Base-by-base conservation (phyloP, 2,888 invertebrate species). In the Ametastegia equiseti region DNA sequence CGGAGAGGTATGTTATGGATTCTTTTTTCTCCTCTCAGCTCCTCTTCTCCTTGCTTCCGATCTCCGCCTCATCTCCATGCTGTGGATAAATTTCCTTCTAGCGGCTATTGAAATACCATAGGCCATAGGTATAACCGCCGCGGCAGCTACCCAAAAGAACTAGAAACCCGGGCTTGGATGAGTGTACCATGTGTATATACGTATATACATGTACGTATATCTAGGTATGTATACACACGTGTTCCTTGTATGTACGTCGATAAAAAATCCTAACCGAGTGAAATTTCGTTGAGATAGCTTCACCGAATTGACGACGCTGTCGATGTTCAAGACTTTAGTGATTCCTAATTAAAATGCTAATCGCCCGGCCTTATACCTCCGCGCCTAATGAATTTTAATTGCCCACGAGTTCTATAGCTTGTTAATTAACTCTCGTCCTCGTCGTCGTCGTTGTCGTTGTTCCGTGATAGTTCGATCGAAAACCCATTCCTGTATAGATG, bases 291-390 rank as follows among this genome's bases (percentile, higher is more conserved):
- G 54, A 23, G 23, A 50, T 19, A 27, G 27, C 30, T 30, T 1
- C 4, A 3, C 60, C 27, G 60, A 60, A 60, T 15, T 27, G 30
- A 60, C 27, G 60, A 9, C 13, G 13, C 15, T 60, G 30, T 11
- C 30, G 13, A 15, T 60, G 15, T 27, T 63, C 33, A 30, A 63
- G 33, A 39, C 39, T 36, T 67, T 27, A 27, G 39, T 67, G 65
- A 67, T 67, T 39, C 65, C 27, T 47, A 45, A 71, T 71, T 71
- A 71, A 71, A 71, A 71, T 71, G 71, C 71, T 71, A 71, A 67
- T 36, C 39, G n/a, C 7, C 67, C 67, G 39, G 39, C 13, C 36
- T 67, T 23, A 19, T 67, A 36, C n/a, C n/a, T 67, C 67, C n/a
- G 11, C 39, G 19, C 39, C 39, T 67, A 67, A 71, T 71, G 71